These are phyloP conservation scores for Chrysolina americana DNA, from an alignment of 2,888 invertebrate species.

Conservation along the genomic window DNA sequence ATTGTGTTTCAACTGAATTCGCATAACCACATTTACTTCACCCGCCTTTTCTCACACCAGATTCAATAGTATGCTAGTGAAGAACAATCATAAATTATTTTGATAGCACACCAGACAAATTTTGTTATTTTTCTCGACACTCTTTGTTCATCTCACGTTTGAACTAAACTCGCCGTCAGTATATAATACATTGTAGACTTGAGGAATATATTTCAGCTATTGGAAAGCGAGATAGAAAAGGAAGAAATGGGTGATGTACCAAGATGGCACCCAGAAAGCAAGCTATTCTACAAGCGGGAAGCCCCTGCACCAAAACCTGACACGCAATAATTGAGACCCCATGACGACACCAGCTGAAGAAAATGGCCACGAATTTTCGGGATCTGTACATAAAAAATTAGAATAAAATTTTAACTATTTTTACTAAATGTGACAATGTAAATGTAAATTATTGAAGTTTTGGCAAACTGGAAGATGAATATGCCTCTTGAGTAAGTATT, in stretches of 20 bases:
- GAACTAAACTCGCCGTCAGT: not conserved
- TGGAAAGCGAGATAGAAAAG: conserved; percentile 65
- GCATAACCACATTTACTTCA: too few species aligned
- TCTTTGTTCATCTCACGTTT: not conserved
- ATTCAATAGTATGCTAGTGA: too few species aligned
- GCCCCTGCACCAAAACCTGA: conserved; percentile 43
- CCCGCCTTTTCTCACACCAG: too few species aligned
- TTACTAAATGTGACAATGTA: conserved; percentile 42
- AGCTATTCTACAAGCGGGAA: conserved; percentile 65
- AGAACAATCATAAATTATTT: too few species aligned
- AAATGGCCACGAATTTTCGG: conserved; percentile 41
- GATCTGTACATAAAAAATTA: conserved; percentile 43
- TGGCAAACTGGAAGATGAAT: conserved; percentile 44
- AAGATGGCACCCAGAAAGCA: conserved; percentile 66
- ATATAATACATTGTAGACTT: not conserved
- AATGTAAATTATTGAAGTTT: conserved; percentile 36
- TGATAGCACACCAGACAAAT: too few species aligned
- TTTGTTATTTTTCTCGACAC: not conserved
- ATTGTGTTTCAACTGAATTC: too few species aligned
- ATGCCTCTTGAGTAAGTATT: not conserved
- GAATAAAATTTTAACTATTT: conserved; percentile 45
- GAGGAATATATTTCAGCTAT: conserved; percentile 55
- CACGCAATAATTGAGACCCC: conserved; percentile 31
- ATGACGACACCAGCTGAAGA: conserved; percentile 41
- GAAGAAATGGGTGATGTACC: conserved; percentile 64